Evolutionary conservation across 2,888 invertebrate species (phyloP).

Genomic region (Pachydiplax longipennis): DNA sequence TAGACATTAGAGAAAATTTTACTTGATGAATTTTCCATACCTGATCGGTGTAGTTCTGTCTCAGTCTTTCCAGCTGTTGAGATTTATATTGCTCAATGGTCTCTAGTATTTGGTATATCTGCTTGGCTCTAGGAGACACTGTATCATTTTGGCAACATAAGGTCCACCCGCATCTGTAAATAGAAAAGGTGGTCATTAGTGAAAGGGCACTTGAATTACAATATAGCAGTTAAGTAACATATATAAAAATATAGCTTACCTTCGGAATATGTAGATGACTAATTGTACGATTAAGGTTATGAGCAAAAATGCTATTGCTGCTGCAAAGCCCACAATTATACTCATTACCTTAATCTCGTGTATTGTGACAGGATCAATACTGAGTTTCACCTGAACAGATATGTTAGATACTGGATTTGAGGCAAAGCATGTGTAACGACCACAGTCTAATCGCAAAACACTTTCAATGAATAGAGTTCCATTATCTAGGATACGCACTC

Average conservation of each 20-base stretch:
- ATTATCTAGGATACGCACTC: conserved; percentile 75
- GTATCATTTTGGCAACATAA: conserved; percentile 75
- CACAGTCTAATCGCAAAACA: conserved; percentile 71
- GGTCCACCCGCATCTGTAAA: conserved; percentile 73
- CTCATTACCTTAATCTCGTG: conserved; percentile 84
- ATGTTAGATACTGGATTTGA: conserved; percentile 83
- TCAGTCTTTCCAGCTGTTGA: conserved; percentile 84
- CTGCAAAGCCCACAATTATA: conserved; percentile 79
- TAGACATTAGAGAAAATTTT: neutral
- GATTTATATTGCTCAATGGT: conserved; percentile 90
- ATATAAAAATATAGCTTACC: conserved; percentile 61
- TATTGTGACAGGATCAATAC: conserved; percentile 86
- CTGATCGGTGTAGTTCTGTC: conserved; percentile 92
- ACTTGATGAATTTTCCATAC: conserved; percentile 58
- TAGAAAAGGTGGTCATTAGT: conserved; percentile 39
- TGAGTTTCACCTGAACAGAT: conserved; percentile 76
- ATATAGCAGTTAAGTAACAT: neutral
- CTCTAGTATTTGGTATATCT: conserved; percentile 87
- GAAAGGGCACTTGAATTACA: neutral
- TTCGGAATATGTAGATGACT: conserved; percentile 72
- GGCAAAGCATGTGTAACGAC: conserved; percentile 85
- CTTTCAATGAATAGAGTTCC: conserved; percentile 82
- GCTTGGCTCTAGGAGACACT: conserved; percentile 75
- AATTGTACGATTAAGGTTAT: conserved; percentile 82
- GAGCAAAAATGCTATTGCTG: conserved; percentile 80